These are phyloP conservation scores for Cynaeus angustus DNA, from an alignment of 2,888 invertebrate genomes.

Conservation along the genomic window DNA sequence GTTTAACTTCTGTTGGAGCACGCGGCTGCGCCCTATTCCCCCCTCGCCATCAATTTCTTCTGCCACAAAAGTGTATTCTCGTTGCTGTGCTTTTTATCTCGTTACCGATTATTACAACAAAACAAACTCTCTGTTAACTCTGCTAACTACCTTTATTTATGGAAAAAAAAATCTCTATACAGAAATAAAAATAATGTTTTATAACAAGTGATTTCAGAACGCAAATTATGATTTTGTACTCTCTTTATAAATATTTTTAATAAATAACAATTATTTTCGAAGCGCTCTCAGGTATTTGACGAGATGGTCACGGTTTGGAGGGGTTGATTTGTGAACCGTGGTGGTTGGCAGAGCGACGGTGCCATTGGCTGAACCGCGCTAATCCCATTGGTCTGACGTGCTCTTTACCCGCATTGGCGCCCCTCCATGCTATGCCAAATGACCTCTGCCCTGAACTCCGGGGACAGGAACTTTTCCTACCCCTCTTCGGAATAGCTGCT, in stretches of 20 bases:
- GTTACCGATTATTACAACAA: no score
- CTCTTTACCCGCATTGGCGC: constrained; percentile 65
- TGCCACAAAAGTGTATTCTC: neutral
- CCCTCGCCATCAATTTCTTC: constrained; percentile 54
- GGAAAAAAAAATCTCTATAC: no score
- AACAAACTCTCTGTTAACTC: no score
- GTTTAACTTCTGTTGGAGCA: constrained; percentile 70
- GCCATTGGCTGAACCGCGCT: constrained; percentile 66
- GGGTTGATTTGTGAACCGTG: constrained; percentile 66
- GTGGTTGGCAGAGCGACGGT: constrained; percentile 63
- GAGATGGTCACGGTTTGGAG: constrained; percentile 40
- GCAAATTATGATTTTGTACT: no score
- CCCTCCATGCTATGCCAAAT: constrained; percentile 57
- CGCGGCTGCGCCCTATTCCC: constrained; percentile 65
- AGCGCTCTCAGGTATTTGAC: constrained; percentile 1
- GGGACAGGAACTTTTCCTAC: constrained; percentile 33
- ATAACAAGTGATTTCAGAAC: no score
- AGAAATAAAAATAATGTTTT: no score
- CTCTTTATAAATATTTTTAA: no score
- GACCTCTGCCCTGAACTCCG: constrained; percentile 58
- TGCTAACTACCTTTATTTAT: no score
- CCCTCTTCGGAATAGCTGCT: neutral
- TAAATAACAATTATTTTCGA: neutral
- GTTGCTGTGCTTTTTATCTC: no score
- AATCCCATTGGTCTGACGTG: constrained; percentile 65